These are phyloP conservation scores for Echinometra lucunter DNA, from an alignment of 53 echinoderm and acorn worm species.

Conservation along the genomic window DNA sequence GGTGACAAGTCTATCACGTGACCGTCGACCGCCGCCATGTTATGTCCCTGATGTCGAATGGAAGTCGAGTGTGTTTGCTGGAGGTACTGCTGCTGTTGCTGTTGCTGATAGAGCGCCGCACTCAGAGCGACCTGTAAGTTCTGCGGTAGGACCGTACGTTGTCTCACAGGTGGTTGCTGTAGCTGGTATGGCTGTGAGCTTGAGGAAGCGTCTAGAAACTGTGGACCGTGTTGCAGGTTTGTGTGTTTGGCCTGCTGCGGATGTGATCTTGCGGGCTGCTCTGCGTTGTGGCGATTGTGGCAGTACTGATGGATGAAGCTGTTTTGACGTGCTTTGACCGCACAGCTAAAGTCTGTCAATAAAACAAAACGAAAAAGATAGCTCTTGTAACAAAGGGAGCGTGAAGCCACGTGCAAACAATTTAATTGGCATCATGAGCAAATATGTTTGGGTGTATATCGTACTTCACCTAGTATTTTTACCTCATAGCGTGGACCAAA, in stretches of 20 bases:
- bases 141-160: neutral
- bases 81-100: constrained; percentile 6
- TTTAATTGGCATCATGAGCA: neutral
- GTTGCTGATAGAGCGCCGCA: neutral
- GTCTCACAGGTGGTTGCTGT: neutral
- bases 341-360: constrained; percentile 17
- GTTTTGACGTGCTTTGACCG: neutral
- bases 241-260: neutral
- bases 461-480: neutral
- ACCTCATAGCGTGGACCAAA: neutral
- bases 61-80: no score
- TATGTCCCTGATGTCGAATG: neutral
- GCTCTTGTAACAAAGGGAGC: neutral
- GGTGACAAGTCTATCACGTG: constrained; percentile 61
- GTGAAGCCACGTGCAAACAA: neutral
- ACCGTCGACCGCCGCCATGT: neutral
- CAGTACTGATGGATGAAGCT: neutral
- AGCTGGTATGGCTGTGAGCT: neutral
- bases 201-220: neutral
- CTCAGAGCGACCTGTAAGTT: neutral
- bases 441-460: neutral
- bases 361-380: neutral
- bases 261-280: neutral
- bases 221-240: neutral
- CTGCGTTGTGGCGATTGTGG: neutral